A percentile compares a stretch with the other conserved stretches of the same genome.
phyloP scores from a whole-genome alignment of 2,113 vertebrate species.

The Forbesichthys papilliferus region DNA sequence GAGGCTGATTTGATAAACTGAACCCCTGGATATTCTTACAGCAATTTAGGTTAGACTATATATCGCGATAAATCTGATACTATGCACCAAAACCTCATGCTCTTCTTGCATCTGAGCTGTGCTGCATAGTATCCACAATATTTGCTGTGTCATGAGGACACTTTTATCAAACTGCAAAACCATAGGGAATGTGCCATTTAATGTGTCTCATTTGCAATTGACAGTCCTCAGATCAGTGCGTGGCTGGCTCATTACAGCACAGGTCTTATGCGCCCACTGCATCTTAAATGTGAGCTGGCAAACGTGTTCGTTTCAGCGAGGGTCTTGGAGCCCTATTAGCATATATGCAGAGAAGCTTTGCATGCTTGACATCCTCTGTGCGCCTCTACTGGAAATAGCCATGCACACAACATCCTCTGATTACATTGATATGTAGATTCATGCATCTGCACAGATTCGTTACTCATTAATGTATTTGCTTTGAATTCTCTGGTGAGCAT shows the following conservation, averaged over 20 bases:
- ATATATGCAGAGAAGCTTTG: slow-evolving; percentile 72
- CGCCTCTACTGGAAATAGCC: slow-evolving; percentile 73
- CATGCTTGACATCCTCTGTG: slow-evolving; percentile 75
- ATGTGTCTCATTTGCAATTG: slow-evolving; percentile 1
- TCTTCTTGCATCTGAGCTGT: background rate
- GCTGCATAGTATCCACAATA: slow-evolving; percentile 21
- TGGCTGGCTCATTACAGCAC: slow-evolving; percentile 10
- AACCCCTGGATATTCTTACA: slow-evolving; percentile 26
- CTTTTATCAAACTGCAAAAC: slow-evolving; percentile 31
- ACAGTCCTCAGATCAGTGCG: slow-evolving; percentile 5
- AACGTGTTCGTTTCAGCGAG: slow-evolving; percentile 58
- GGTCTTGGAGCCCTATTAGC: slow-evolving; percentile 68
- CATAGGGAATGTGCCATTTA: slow-evolving; percentile 17
- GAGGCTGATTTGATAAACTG: slow-evolving; percentile 26
- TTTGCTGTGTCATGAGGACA: slow-evolving; percentile 58
- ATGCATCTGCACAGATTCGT: slow-evolving; percentile 74
- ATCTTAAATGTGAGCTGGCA: slow-evolving; percentile 33
- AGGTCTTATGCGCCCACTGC: slow-evolving; percentile 21
- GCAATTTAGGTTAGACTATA: slow-evolving; percentile 17
- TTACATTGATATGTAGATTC: slow-evolving; percentile 79
- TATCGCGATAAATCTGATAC: slow-evolving; percentile 26
- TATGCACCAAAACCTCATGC: slow-evolving; percentile 11
- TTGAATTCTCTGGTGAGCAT: slow-evolving; percentile 64
- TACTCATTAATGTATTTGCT: slow-evolving; percentile 77
- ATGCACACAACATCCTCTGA: slow-evolving; percentile 72